Conservation (phyloP, 64 coral and sea anemone species). For the Actinia tenebrosa region DNA sequence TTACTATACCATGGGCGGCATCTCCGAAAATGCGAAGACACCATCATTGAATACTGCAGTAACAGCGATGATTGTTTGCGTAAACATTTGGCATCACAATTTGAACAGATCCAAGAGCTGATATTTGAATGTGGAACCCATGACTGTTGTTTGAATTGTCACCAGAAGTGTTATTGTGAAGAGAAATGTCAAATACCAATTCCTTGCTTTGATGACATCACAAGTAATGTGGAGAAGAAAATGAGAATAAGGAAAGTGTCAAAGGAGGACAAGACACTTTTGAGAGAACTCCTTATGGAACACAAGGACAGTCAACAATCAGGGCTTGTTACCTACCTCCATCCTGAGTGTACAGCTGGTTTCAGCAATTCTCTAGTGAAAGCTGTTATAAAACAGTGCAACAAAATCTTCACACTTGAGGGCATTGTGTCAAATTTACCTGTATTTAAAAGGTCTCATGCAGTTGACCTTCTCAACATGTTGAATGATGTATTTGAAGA, state of each 20-base stretch:
- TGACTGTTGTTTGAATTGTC: not conserved
- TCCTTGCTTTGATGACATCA: not conserved
- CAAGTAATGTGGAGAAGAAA: not conserved
- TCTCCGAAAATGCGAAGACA: slow-evolving; percentile 26
- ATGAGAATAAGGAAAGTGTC: too few species aligned
- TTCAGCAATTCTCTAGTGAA: slow-evolving; percentile 10
- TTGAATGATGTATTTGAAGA: slow-evolving; percentile 48
- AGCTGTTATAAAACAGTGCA: slow-evolving; percentile 24
- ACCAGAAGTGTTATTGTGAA: not conserved
- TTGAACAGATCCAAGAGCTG: not conserved
- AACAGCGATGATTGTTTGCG: not conserved
- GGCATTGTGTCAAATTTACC: slow-evolving; percentile 22
- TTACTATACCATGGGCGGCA: slow-evolving; percentile 38
- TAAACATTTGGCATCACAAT: not conserved
- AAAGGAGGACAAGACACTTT: too few species aligned
- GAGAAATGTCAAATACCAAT: not conserved
- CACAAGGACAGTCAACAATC: too few species aligned
- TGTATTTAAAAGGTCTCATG: slow-evolving; percentile 20
- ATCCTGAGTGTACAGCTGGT: too few species aligned
- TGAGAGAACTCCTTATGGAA: too few species aligned
- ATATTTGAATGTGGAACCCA: not conserved
- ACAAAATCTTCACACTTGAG: slow-evolving; percentile 34
- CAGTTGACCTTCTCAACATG: slow-evolving; percentile 28
- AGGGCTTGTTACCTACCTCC: too few species aligned
- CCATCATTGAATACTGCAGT: not conserved